Evolutionary conservation across 2,888 invertebrate species (phyloP).

Genomic region (Encarsia formosa): DNA sequence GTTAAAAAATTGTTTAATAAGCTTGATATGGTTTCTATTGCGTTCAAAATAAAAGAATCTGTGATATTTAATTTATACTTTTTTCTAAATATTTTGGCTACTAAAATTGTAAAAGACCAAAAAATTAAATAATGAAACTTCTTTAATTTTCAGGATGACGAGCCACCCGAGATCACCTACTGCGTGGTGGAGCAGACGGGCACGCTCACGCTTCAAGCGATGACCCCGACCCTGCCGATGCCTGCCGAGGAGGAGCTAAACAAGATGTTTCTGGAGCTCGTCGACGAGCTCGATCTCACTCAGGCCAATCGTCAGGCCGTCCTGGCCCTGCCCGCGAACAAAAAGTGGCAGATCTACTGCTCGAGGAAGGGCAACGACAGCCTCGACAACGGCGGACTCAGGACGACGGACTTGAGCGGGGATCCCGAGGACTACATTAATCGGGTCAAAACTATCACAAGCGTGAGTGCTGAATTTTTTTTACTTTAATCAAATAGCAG

Average conservation of each 20-base stretch:
- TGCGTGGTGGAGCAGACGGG: constrained; percentile 89
- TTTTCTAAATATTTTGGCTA: too few species aligned
- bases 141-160: constrained; percentile 67
- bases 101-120: too few species aligned
- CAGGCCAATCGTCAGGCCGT: constrained; percentile 92
- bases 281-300: constrained; percentile 91
- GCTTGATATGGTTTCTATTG: too few species aligned
- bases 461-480: too few species aligned
- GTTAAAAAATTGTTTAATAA: too few species aligned
- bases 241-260: constrained; percentile 89
- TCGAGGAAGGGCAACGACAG: constrained; percentile 72
- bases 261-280: constrained; percentile 89
- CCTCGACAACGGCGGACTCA: constrained; percentile 54
- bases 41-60: background rate
- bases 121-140: background rate
- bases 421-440: constrained; percentile 91
- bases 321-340: constrained; percentile 87
- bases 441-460: constrained; percentile 75
- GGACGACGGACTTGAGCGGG: constrained; percentile 67
- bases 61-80: background rate
- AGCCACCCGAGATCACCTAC: constrained; percentile 93
- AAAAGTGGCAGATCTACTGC: constrained; percentile 98
- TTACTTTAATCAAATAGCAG: too few species aligned
- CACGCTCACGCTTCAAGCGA: constrained; percentile 78
- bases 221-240: constrained; percentile 91